Base-by-base conservation (phyloP, 2,888 invertebrate genomes). In the Brachyptera risi region DNA sequence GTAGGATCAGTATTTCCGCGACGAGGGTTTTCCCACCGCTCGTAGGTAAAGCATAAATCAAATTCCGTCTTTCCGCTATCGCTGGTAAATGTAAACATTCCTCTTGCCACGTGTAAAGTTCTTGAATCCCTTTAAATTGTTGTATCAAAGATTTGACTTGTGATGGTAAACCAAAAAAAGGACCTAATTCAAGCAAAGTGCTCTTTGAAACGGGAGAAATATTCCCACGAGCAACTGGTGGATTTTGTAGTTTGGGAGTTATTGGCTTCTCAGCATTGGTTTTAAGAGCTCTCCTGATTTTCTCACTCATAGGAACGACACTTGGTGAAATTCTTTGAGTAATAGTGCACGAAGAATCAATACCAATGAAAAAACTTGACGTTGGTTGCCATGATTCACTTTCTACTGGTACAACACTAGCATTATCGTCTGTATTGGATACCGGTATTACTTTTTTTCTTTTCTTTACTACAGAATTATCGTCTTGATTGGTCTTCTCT, bases 1-100 rank as follows among this genome's bases (percentile, higher is more conserved):
- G 80, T 17, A 97, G 76, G 81, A 98, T 94, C 51, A 98, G 78
- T 63, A 98, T 89, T 76, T 98, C 98, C 0, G 98, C 96, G 11
- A 98, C 96, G 26, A 98, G 78, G 1, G 98, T 98, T 79, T 98
- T 98, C 0, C 97, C 98, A 1, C 97, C 97, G 72, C 96, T 96
- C 0, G 97, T 98, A 0, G 98, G 97, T 42, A 97, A 75, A 0
- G 94, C 92, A 72, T 96, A 94, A 63, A 98, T 87, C 44, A 97
- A 79, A 78, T 98, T 98, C 65, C 79, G 80, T 40, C 87, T 82
- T 11, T 83, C 75, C 62, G 80, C 76, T 23, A 95, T 79, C 1
- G 91, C 88, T n/a, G 84, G 80, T 37, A 94, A 78, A 63, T 82
- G 85, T 3, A 97, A 77, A 72, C 96, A 97, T 76, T 96, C 92